phyloP scores from a whole-genome alignment of 2,797 vertebrate genomes.

The Brachyalestes nurse region DNA sequence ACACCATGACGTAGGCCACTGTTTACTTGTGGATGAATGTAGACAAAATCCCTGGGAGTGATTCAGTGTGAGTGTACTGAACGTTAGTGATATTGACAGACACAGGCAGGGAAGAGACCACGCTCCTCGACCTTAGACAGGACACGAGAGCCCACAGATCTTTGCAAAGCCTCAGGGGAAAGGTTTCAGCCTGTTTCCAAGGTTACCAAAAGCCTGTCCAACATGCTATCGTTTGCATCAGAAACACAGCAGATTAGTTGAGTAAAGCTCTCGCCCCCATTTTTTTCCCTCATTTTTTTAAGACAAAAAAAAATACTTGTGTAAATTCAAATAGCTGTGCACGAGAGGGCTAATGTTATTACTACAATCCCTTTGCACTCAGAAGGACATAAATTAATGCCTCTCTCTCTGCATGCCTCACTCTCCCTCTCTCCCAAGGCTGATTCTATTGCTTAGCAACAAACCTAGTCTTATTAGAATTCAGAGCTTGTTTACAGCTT shows the following conservation, averaged over 20 bases:
- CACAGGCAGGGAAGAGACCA: constrained; percentile 62
- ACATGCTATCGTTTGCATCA: constrained; percentile 80
- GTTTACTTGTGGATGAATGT: constrained; percentile 28
- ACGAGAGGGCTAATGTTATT: constrained; percentile 76
- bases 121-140: constrained; percentile 70
- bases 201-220: constrained; percentile 82
- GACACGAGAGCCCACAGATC: constrained; percentile 76
- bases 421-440: constrained; percentile 69
- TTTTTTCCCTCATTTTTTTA: constrained; percentile 23
- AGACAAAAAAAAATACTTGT: constrained; percentile 58
- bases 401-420: constrained; percentile 45
- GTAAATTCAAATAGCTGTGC: constrained; percentile 74
- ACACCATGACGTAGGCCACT: constrained; percentile 62
- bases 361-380: constrained; percentile 74
- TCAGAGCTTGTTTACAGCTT: constrained; percentile 87
- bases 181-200: constrained; percentile 82
- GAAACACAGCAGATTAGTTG: constrained; percentile 78
- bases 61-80: constrained; percentile 71
- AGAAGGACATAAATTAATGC: constrained; percentile 69
- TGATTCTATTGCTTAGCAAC: constrained; percentile 87
- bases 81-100: constrained; percentile 69
- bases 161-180: constrained; percentile 77
- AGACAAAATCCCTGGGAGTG: constrained; percentile 52
- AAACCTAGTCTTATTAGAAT: constrained; percentile 84
- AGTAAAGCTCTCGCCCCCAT: constrained; percentile 66